phyloP scores from a whole-genome alignment of 2,113 vertebrate genomes.

The Saiga tatarica region DNA sequence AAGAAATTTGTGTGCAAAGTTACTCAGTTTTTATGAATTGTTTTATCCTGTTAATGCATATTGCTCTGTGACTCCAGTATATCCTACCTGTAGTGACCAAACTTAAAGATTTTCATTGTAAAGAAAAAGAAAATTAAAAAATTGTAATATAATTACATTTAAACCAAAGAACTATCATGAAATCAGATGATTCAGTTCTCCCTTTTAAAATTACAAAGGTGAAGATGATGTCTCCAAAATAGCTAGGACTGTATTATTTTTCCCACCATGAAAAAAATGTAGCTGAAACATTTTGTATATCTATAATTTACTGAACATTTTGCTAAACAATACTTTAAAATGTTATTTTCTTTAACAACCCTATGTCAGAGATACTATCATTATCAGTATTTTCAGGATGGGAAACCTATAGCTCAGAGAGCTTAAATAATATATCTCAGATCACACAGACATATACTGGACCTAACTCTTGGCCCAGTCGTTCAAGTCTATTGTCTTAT shows the following conservation, averaged over 20 bases:
- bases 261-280: not conserved
- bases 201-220: not conserved
- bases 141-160: not conserved
- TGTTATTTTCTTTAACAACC: not conserved
- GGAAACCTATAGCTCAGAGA: not conserved
- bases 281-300: not conserved
- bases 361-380: not conserved
- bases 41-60: constrained; percentile 94
- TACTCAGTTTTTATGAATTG: constrained; percentile 92
- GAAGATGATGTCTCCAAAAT: not conserved
- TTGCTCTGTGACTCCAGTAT: constrained; percentile 96
- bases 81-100: constrained; percentile 99
- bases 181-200: not conserved
- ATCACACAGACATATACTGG: not conserved
- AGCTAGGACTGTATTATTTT: not conserved
- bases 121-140: not conserved
- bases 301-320: not conserved
- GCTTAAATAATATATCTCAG: not conserved
- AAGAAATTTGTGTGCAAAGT: constrained; percentile 92
- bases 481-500: not conserved
- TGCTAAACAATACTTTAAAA: not conserved
- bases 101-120: constrained; percentile 93
- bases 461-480: not conserved
- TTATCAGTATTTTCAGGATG: not conserved
- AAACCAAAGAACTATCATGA: not conserved